Percentiles rank a stretch among this genome's conserved stretches.
Evolutionary conservation across 2,797 vertebrate species (phyloP).

Genomic region (Anguilla marmorata): DNA sequence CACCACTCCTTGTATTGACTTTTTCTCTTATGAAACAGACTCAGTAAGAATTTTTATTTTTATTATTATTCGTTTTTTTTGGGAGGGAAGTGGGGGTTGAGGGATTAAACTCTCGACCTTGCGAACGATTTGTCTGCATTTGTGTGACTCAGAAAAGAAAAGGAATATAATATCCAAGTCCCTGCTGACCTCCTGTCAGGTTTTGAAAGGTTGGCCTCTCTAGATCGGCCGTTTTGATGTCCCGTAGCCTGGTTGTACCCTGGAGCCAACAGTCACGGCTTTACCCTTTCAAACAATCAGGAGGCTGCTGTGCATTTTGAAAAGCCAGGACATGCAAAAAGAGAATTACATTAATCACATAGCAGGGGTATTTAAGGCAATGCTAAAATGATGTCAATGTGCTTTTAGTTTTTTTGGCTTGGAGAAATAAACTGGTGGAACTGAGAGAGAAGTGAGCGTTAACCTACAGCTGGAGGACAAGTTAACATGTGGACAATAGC

Average conservation of each 20-base stretch:
- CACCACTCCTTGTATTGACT: not conserved
- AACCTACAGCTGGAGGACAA: not conserved
- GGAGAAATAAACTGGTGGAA: not conserved
- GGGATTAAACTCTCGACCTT: constrained; percentile 8
- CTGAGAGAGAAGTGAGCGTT: not conserved
- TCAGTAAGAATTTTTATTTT: not conserved
- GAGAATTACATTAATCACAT: not conserved
- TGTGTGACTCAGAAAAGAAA: not conserved
- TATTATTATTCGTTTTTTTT: not conserved
- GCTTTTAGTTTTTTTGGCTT: not conserved
- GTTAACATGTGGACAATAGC: not conserved
- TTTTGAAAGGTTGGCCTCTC: constrained; percentile 5
- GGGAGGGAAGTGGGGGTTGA: not conserved
- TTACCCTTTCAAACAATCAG: not conserved
- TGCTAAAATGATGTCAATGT: not conserved
- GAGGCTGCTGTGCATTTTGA: not conserved
- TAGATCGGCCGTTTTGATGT: constrained; percentile 7
- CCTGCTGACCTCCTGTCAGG: not conserved
- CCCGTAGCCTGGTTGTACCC: not conserved
- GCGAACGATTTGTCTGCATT: not conserved
- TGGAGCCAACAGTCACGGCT: not conserved
- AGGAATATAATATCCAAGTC: not conserved
- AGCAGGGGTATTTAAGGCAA: constrained; percentile 9
- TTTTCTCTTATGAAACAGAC: not conserved
- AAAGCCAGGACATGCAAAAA: not conserved